Percentiles rank a stretch among this genome's conserved stretches.
phyloP scores from a whole-genome alignment of 1,140 invertebrate genomes.

The Chionoecetes opilio region DNA sequence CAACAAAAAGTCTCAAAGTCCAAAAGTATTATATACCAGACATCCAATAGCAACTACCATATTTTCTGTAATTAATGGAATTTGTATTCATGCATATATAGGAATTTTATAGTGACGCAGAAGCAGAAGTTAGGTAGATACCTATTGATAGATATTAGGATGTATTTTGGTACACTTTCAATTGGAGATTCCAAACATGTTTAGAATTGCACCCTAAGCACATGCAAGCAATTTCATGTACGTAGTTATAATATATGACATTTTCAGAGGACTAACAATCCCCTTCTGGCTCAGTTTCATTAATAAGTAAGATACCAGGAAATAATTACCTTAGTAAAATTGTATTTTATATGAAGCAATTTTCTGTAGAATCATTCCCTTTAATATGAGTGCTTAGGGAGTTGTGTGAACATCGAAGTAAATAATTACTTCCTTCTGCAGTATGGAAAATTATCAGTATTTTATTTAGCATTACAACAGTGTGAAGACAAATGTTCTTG shows the following conservation, averaged over 20 bases:
- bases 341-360: not conserved
- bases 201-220: conserved; percentile 5
- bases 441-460: conserved; percentile 1
- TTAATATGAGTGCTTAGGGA: not conserved
- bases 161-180: conserved; percentile 31
- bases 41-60: conserved; percentile 29
- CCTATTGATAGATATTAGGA: not conserved
- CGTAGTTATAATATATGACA: not conserved
- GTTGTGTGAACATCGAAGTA: not conserved
- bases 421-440: conserved; percentile 13
- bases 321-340: not conserved
- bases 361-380: not conserved
- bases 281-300: not conserved
- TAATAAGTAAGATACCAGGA: not conserved
- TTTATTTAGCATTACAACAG: conserved; percentile 36
- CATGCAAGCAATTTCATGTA: not conserved
- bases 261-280: not conserved
- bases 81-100: conserved; percentile 31
- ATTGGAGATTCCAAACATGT: conserved; percentile 1
- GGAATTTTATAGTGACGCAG: conserved; percentile 30
- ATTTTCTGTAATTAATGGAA: conserved; percentile 22
- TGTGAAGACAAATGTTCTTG: not conserved
- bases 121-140: conserved; percentile 16
- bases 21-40: conserved; percentile 30
- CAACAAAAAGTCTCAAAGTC: conserved; percentile 30